Evolutionary conservation across 53 echinoderm and acorn worm species (phyloP).

Genomic region (Temnopleurus reevesii): DNA sequence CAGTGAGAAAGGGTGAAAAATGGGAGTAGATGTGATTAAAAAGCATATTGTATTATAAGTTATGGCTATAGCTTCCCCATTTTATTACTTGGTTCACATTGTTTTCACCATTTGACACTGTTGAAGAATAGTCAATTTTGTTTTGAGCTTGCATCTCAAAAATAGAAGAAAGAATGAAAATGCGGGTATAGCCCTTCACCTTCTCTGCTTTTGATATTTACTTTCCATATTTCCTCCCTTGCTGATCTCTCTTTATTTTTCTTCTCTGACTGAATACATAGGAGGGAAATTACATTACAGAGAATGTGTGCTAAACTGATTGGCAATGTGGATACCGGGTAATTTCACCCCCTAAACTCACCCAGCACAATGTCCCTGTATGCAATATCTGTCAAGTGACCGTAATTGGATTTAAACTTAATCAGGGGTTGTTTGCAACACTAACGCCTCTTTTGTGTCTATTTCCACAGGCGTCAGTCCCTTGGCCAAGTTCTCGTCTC

Average conservation of each 20-base stretch:
- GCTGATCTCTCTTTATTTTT: neutral
- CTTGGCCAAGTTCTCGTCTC: constrained; percentile 3
- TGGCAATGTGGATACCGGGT: neutral
- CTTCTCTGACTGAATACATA: neutral
- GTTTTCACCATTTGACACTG: too few relatives aligned
- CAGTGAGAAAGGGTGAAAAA: too few relatives aligned
- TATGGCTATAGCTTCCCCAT: too few relatives aligned
- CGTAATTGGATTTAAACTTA: neutral
- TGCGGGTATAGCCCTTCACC: too few relatives aligned
- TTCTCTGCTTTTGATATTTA: neutral
- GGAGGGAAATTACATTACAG: neutral
- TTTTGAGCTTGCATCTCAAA: too few relatives aligned
- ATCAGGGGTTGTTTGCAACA: neutral
- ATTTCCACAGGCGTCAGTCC: constrained; percentile 31
- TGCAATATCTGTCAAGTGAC: constrained; percentile 22
- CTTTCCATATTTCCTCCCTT: neutral
- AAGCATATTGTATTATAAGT: too few relatives aligned
- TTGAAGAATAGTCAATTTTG: too few relatives aligned
- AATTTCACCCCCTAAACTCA: neutral
- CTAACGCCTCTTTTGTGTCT: neutral
- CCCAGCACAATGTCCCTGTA: neutral
- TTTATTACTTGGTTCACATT: too few relatives aligned
- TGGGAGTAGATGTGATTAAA: too few relatives aligned
- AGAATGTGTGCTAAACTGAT: constrained; percentile 23
- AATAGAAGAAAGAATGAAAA: too few relatives aligned